phyloP scores from a whole-genome alignment of 2,888 invertebrate genomes.

The Hirtodrosophila cameraria region DNA sequence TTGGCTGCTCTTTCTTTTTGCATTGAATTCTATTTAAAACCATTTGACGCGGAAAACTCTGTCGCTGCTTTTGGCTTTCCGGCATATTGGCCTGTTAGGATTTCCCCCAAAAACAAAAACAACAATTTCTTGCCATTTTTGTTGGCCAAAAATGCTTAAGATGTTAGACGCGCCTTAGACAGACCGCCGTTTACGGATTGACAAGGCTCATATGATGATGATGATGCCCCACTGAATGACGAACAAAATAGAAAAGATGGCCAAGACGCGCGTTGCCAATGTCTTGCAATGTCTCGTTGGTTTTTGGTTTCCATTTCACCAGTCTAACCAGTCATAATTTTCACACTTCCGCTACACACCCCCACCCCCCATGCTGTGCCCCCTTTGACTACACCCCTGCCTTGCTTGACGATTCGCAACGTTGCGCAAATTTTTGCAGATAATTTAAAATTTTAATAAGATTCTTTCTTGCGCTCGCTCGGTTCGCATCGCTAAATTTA shows the following conservation, averaged over 20 bases:
- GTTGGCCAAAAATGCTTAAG: conserved; percentile 43
- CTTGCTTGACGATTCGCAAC: conserved; percentile 54
- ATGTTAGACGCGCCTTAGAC: conserved; percentile 74
- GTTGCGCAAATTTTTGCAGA: conserved; percentile 69
- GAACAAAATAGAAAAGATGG: conserved; percentile 11
- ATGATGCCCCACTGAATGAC: not conserved
- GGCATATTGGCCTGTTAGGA: conserved; percentile 60
- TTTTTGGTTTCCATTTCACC: conserved; percentile 72
- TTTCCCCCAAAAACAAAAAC: conserved; percentile 49
- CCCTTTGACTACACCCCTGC: not conserved
- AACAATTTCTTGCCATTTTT: conserved; percentile 67
- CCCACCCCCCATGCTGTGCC: not conserved
- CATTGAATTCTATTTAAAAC: conserved; percentile 65
- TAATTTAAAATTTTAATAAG: conserved; percentile 77
- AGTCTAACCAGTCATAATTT: conserved; percentile 14
- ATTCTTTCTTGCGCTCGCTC: conserved; percentile 22
- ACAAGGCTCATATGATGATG: conserved; percentile 61
- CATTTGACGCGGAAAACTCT: conserved; percentile 60
- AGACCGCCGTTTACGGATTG: conserved; percentile 36
- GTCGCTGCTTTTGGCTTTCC: conserved; percentile 62
- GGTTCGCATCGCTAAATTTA: conserved; percentile 65
- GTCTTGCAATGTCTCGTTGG: conserved; percentile 48
- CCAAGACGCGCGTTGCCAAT: conserved; percentile 39
- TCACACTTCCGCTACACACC: conserved; percentile 10
- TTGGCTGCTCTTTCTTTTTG: conserved; percentile 19